Evolutionary conservation across 2,888 invertebrate species (phyloP).

Genomic region (Criorhina ranunculi): DNA sequence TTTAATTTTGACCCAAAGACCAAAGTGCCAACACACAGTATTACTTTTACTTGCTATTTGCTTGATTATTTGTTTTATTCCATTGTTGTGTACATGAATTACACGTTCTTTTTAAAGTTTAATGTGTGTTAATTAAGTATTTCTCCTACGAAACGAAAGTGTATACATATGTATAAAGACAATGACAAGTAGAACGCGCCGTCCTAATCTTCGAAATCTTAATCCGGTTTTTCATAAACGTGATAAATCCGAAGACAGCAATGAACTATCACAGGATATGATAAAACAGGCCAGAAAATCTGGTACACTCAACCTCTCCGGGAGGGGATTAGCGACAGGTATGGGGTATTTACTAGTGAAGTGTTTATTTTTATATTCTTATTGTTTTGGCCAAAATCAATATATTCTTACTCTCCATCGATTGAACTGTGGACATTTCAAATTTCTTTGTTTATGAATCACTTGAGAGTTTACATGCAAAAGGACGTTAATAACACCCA

Average conservation of each 20-base stretch:
- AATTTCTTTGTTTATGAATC: slow-evolving; percentile 1
- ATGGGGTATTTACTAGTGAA: slow-evolving; percentile 74
- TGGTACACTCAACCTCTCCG: slow-evolving; percentile 92
- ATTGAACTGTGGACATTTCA: not conserved
- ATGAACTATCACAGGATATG: slow-evolving; percentile 88
- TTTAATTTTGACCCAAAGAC: slow-evolving; percentile 38
- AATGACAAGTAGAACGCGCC: slow-evolving; percentile 64
- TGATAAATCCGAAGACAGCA: slow-evolving; percentile 89
- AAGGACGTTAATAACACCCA: not conserved
- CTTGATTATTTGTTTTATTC: slow-evolving; percentile 14
- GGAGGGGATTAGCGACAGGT: slow-evolving; percentile 90
- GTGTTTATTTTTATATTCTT: slow-evolving; percentile 6
- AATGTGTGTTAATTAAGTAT: slow-evolving; percentile 45
- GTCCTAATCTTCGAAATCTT: slow-evolving; percentile 80
- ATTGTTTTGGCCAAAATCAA: slow-evolving; percentile 51
- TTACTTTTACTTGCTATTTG: slow-evolving; percentile 10
- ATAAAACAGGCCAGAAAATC: slow-evolving; percentile 92
- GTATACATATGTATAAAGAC: slow-evolving; percentile 1
- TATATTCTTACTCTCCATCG: slow-evolving; percentile 22
- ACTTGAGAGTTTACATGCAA: not conserved
- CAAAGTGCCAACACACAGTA: slow-evolving; percentile 44
- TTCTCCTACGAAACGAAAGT: slow-evolving; percentile 1
- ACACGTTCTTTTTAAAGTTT: not conserved
- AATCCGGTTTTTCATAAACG: slow-evolving; percentile 90
- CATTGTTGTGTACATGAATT: slow-evolving; percentile 26